These are phyloP conservation scores for Gryon sp. DNA, from an alignment of 1,140 invertebrate genomes.

Conservation along the genomic window DNA sequence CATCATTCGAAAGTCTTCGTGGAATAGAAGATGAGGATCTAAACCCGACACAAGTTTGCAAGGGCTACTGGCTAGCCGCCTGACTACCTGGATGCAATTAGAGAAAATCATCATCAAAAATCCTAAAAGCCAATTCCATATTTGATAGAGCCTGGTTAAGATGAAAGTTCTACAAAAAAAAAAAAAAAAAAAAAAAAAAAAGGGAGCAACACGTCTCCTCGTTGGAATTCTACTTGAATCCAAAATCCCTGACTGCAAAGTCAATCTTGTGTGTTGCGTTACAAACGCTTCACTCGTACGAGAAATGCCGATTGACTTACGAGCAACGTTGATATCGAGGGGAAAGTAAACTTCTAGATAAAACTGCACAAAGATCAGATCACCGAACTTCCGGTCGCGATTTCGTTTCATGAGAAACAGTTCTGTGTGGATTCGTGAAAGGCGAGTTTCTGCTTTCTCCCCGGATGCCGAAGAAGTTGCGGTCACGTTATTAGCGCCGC, in stretches of 20 bases:
- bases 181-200: conserved; percentile 6
- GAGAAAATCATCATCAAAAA: conserved; percentile 49
- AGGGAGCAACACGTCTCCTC: conserved; percentile 5
- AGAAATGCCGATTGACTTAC: conserved; percentile 28
- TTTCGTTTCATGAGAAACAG: conserved; percentile 59
- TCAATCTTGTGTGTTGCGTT: neutral
- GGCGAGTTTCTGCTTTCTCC: conserved; percentile 61
- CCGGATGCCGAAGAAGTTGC: conserved; percentile 53
- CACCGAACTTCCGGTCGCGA: conserved; percentile 55
- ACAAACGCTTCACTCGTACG: conserved; percentile 4
- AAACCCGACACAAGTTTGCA: conserved; percentile 34
- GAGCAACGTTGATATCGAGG: conserved; percentile 33
- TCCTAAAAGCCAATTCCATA: conserved; percentile 51
- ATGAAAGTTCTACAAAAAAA: conserved; percentile 17
- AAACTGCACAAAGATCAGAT: conserved; percentile 31
- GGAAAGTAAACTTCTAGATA: conserved; percentile 58
- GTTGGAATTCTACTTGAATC: conserved; percentile 30
- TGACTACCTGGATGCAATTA: conserved; percentile 56
- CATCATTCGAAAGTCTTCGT: conserved; percentile 46
- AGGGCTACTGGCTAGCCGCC: conserved; percentile 16
- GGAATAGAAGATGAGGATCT: conserved; percentile 45
- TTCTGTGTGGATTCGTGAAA: conserved; percentile 46
- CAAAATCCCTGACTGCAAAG: conserved; percentile 31
- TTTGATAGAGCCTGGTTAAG: conserved; percentile 43
- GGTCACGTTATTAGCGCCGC: conserved; percentile 53